Evolutionary conservation across 2,888 invertebrate species (phyloP).

Genomic region (Neoascia interrupta): DNA sequence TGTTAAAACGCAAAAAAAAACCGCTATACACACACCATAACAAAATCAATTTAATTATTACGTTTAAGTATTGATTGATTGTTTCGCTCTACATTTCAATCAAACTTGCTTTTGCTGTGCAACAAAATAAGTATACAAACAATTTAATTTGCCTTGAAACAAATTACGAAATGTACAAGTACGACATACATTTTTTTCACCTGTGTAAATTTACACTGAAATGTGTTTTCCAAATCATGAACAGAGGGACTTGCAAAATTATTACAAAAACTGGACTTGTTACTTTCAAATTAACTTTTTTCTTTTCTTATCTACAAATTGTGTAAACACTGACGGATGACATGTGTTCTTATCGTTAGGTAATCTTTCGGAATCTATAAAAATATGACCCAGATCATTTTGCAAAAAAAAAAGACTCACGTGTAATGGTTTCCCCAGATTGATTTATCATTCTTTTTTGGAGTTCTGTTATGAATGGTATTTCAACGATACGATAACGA

Average conservation of each 20-base stretch:
- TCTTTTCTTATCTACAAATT: slow-evolving; percentile 16
- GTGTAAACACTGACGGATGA: slow-evolving; percentile 3
- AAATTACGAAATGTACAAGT: neutral
- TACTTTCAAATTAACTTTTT: no score
- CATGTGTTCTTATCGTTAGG: slow-evolving; percentile 28
- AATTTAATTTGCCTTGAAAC: no score
- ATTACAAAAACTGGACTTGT: neutral
- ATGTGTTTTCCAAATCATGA: neutral
- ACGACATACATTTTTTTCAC: slow-evolving; percentile 14
- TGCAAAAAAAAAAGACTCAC: neutral
- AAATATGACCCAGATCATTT: slow-evolving; percentile 35
- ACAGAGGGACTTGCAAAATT: slow-evolving; percentile 7
- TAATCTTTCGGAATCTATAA: slow-evolving; percentile 53
- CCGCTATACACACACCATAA: no score
- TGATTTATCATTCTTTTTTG: slow-evolving; percentile 12
- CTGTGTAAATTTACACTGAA: slow-evolving; percentile 18
- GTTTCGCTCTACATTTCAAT: no score
- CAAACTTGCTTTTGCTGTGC: no score
- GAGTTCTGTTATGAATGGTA: no score
- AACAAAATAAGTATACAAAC: no score
- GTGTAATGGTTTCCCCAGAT: no score
- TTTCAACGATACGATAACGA: no score
- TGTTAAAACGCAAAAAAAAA: no score
- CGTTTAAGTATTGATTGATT: no score
- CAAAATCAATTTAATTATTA: no score